Evolutionary conservation across 2,797 vertebrate species (phyloP), one percentile per base, ranked within the genome.

Genomic region (Sternarchorhynchus goeldii): DNA sequence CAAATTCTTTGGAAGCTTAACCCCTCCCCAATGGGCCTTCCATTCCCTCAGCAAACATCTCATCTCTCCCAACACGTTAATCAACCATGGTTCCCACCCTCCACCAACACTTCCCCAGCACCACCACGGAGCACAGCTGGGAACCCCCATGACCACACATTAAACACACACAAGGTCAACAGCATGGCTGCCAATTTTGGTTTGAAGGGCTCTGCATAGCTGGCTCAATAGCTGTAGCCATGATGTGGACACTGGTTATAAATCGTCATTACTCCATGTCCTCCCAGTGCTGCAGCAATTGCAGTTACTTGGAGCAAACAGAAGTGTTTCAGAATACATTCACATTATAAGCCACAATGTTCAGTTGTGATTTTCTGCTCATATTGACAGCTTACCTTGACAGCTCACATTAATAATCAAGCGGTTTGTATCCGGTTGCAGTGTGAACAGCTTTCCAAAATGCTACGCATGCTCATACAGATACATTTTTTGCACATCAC

Each of bases 131-230:
- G 36, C 59, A 56, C 58, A 25, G 45, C 32, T 34, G 18, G 32
- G 68, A 80, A 71, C 56, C 45, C 18, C 50, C 62, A 63, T 20
- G 58, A 77, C 60, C 65, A 57, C 10, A 63, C 31, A 25, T 17
- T 60, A 63, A 78, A 60, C 67, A 81, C 25, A 75, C 53, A 29
- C 65, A 60, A 62, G 53, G 29, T 76, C 53, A 64, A 70, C 31
- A 20, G 12, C 12, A 50, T 25, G 5, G 68, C 36, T 69, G 76
- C 64, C 79, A 60, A 45, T 55, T 72, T 60, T 34, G 62, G 8
- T 59, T 53, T 20, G 4, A 63, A 32, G 59, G 31, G 53, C 8
- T 73, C 67, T 41, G 66, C 36, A n/a, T 21, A 25, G 41, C n/a
- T n/a, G 56, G 65, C 34, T 12, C 62, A 55, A 56, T 16, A 58